Percentiles rank a stretch among this genome's conserved stretches.
These are phyloP conservation scores for Cantharis lateralis DNA, from an alignment of 2,888 invertebrate species.

Conservation along the genomic window DNA sequence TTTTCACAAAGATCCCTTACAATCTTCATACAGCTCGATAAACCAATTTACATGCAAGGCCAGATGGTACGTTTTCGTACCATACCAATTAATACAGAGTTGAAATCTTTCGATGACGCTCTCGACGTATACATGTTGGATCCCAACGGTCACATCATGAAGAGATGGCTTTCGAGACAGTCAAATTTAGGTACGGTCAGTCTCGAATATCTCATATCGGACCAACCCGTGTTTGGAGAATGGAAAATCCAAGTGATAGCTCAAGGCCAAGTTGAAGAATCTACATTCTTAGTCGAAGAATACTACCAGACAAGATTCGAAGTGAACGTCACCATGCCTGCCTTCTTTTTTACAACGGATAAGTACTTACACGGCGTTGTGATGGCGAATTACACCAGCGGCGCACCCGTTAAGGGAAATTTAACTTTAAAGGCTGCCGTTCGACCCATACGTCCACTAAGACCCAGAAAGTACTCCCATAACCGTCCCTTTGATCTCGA, in stretches of 20 bases:
- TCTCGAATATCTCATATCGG: constrained; percentile 85
- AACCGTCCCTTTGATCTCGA: constrained; percentile 15
- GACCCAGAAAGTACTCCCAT: constrained; percentile 2
- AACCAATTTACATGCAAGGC: constrained; percentile 92
- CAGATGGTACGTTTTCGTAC: constrained; percentile 89
- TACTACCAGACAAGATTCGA: constrained; percentile 95
- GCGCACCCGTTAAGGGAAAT: constrained; percentile 88
- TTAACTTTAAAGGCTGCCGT: constrained; percentile 82
- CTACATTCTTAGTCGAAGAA: constrained; percentile 87
- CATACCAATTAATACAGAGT: constrained; percentile 89
- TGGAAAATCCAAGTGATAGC: constrained; percentile 91
- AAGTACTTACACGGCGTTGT: constrained; percentile 82
- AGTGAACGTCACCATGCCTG: constrained; percentile 94
- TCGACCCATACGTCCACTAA: constrained; percentile 60
- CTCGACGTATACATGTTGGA: constrained; percentile 92
- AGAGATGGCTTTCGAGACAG: constrained; percentile 92
- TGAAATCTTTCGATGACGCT: constrained; percentile 88
- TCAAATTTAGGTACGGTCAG: constrained; percentile 94
- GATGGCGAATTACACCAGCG: constrained; percentile 95
- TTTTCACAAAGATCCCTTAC: constrained; percentile 93
- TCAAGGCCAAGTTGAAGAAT: constrained; percentile 85
- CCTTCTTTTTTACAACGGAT: constrained; percentile 89
- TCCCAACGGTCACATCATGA: constrained; percentile 84
- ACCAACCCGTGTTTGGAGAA: constrained; percentile 90
- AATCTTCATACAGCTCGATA: constrained; percentile 93